Conservation (phyloP, 2,888 invertebrate genomes). For the Ophion obscuratus region DNA sequence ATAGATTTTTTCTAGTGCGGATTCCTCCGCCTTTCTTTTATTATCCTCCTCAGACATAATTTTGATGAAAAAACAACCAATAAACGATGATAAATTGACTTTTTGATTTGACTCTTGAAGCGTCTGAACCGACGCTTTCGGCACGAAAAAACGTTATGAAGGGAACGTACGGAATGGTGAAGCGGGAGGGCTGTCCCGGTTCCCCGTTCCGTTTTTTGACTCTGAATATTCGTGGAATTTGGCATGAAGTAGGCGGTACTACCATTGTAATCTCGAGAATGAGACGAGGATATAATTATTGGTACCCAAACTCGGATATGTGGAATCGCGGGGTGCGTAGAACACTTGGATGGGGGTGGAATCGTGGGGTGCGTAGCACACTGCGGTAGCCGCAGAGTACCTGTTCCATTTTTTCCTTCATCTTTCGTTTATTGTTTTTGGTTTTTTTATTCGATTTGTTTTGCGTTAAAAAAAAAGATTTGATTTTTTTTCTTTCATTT, state of each 20-base stretch:
- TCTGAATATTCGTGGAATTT: slow-evolving; percentile 43
- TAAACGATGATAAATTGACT: background rate
- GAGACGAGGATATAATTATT: slow-evolving; percentile 12
- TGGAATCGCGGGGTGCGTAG: rapidly evolving
- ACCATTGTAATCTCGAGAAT: slow-evolving; percentile 37
- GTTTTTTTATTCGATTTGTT: too few relatives aligned
- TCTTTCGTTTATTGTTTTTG: too few relatives aligned
- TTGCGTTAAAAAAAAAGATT: too few relatives aligned
- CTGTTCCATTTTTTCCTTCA: too few relatives aligned
- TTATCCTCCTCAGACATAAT: slow-evolving; percentile 35
- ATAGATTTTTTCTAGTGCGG: slow-evolving; percentile 53
- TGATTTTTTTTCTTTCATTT: too few relatives aligned
- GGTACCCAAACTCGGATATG: rapidly evolving
- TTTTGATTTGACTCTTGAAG: slow-evolving; percentile 5
- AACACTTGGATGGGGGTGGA: rapidly evolving
- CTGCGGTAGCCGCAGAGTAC: too few relatives aligned
- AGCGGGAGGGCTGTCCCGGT: slow-evolving; percentile 24
- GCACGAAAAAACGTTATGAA: slow-evolving; percentile 48
- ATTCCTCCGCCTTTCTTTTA: slow-evolving; percentile 42
- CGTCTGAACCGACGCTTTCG: slow-evolving; percentile 8
- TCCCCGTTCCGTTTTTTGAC: slow-evolving; percentile 36
- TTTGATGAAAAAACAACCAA: background rate
- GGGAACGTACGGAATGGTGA: slow-evolving; percentile 35
- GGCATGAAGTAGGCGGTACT: slow-evolving; percentile 34
- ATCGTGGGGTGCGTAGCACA: too few relatives aligned